These are phyloP conservation scores for Cantharis rufa DNA, from an alignment of 2,888 invertebrate genomes.

Conservation along the genomic window DNA sequence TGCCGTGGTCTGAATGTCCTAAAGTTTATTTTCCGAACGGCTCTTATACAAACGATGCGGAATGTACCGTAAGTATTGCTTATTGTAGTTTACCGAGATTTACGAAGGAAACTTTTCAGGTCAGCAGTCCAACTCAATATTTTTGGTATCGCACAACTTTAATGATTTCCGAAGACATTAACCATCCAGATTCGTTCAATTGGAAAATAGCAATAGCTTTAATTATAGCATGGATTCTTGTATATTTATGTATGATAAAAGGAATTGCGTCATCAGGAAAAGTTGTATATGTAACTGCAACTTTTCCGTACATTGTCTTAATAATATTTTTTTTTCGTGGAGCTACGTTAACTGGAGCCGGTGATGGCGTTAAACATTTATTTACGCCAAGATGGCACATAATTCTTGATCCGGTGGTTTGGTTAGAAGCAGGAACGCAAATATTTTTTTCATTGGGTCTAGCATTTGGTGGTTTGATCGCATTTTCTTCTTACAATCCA, in stretches of 20 bases:
- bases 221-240: conserved; percentile 88
- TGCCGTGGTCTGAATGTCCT: conserved; percentile 93
- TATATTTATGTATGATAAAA: conserved; percentile 96
- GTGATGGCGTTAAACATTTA: conserved; percentile 82
- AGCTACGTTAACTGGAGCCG: conserved; percentile 82
- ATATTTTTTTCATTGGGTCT: conserved; percentile 96
- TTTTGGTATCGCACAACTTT: conserved; percentile 95
- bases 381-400: conserved; percentile 93
- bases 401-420: conserved; percentile 90
- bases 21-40: conserved; percentile 79
- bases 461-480: conserved; percentile 94
- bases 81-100: neutral
- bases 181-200: conserved; percentile 84
- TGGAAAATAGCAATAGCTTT: conserved; percentile 89
- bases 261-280: conserved; percentile 97
- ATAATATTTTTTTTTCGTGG: conserved; percentile 96
- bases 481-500: conserved; percentile 95
- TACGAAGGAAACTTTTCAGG: conserved; percentile 57
- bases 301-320: conserved; percentile 93
- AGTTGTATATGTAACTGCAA: conserved; percentile 95
- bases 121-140: conserved; percentile 88
- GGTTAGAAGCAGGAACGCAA: conserved; percentile 97
- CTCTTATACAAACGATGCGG: conserved; percentile 78
- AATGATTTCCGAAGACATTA: conserved; percentile 87
- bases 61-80: conserved; percentile 72